Evolutionary conservation across 2,888 invertebrate genomes (phyloP).

Genomic region (Oasisia sp.): DNA sequence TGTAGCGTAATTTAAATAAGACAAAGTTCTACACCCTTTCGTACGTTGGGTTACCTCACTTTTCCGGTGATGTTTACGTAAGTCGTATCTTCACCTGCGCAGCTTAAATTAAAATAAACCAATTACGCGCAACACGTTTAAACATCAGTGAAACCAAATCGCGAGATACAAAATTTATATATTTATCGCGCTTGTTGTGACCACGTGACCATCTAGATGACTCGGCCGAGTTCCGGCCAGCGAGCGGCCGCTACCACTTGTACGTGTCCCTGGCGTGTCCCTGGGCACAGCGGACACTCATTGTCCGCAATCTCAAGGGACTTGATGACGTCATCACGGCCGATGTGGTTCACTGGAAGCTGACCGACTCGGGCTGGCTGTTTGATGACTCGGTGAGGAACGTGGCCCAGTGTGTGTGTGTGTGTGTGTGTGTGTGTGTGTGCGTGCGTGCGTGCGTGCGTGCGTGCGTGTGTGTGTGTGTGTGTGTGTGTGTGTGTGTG

Average conservation of each 20-base stretch:
- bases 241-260: constrained; percentile 57
- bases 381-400: constrained; percentile 42
- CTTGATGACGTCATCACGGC: constrained; percentile 54
- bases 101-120: too few species aligned
- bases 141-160: too few species aligned
- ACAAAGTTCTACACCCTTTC: too few species aligned
- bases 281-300: constrained; percentile 58
- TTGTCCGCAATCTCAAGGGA: constrained; percentile 56
- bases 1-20: too few species aligned
- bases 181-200: not conserved
- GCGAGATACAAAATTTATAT: not conserved
- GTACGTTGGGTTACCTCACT: too few species aligned
- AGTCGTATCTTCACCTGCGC: too few species aligned
- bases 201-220: constrained; percentile 45
- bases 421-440: constrained; percentile 8
- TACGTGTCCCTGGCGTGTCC: constrained; percentile 62
- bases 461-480: not conserved
- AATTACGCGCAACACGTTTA: too few species aligned
- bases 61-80: too few species aligned
- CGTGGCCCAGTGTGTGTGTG: not conserved
- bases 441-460: not conserved
- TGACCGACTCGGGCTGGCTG: constrained; percentile 51
- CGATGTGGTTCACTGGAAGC: constrained; percentile 56
- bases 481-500: not conserved
- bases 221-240: constrained; percentile 55